These are phyloP conservation scores for Stylophora pistillata DNA, from an alignment of 64 coral and sea anemone species.

Conservation along the genomic window DNA sequence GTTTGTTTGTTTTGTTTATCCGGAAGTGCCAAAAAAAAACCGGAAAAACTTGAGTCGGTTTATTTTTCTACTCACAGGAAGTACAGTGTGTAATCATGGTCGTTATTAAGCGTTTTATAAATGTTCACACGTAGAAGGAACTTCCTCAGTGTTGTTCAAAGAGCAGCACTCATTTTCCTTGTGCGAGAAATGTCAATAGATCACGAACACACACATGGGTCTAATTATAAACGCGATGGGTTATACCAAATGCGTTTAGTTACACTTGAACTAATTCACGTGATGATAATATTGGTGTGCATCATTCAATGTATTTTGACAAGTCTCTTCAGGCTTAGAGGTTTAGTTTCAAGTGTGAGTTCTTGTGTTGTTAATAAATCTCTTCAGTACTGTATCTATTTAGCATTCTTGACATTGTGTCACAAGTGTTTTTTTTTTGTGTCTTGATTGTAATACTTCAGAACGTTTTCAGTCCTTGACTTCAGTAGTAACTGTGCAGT, in stretches of 20 bases:
- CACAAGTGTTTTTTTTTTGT: neutral
- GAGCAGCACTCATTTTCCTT: too few relatives aligned
- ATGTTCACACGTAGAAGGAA: too few relatives aligned
- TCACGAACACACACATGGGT: too few relatives aligned
- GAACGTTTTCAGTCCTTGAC: too few relatives aligned
- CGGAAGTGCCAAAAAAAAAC: neutral
- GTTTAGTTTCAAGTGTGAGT: neutral
- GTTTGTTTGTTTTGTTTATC: neutral
- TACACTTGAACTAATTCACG: neutral
- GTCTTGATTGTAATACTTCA: neutral
- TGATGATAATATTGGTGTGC: neutral
- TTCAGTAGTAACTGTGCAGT: too few relatives aligned
- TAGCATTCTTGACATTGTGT: neutral
- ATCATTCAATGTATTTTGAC: neutral
- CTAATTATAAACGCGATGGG: too few relatives aligned
- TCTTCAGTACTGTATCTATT: conserved; percentile 16
- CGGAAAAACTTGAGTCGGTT: too few relatives aligned
- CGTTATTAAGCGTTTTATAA: too few relatives aligned
- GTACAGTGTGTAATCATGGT: too few relatives aligned
- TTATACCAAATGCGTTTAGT: neutral
- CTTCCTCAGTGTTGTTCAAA: too few relatives aligned
- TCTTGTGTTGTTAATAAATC: neutral
- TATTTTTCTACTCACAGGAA: too few relatives aligned
- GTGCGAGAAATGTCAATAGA: too few relatives aligned
- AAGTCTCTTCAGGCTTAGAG: neutral